Base-by-base conservation (phyloP, 2,113 vertebrate genomes). In the Salvelinus namaycush region DNA sequence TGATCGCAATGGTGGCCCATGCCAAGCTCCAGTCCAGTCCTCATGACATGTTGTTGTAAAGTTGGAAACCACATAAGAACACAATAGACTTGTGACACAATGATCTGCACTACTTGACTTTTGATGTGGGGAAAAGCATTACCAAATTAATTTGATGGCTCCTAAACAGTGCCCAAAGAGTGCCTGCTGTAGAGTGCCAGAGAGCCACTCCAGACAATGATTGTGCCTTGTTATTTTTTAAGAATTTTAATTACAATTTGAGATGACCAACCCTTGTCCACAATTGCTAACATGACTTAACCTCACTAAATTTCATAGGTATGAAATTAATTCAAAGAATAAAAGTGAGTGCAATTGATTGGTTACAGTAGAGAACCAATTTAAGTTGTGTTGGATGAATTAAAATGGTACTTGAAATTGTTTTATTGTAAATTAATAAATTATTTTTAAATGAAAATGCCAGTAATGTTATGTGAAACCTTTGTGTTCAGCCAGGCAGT, bases 1-100 rank as follows among this genome's bases (percentile, higher is more conserved):
- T 95, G 93, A 95, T 27, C 48, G 27, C 60, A 72, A 16, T 62
- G 5, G 20, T n/a, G 18, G 8, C 7, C n/a, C n/a, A 62, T 24
- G 16, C n/a, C n/a, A 62, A 62, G 59, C 59, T 22, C n/a, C 39
- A 11, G 39, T 44, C 39, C 2, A 44, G 39, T 44, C 39, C 51
- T 16, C n/a, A 22, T 18, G 39, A 11, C 39, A 5, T n/a, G 59
- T 16, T 5, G 6, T 16, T 54, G 51, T 1, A 54, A 18, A 54
- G 20, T n/a, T 22, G 59, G 18, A 22, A 62, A 62, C 22, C 59
- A 24, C 6, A n/a, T 20, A 62, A 24, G 18, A 44, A 62, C 39
- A 62, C 59, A 62, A 22, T 44, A 9, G 39, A 22, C 59, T 62
- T 20, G n/a, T 62, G 59, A 62, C n/a, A 44, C 39, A 18, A 18